Percentiles rank a stretch among this genome's conserved stretches.
These are phyloP conservation scores for Rana temporaria DNA, from an alignment of 2,113 vertebrate species.

Conservation along the genomic window DNA sequence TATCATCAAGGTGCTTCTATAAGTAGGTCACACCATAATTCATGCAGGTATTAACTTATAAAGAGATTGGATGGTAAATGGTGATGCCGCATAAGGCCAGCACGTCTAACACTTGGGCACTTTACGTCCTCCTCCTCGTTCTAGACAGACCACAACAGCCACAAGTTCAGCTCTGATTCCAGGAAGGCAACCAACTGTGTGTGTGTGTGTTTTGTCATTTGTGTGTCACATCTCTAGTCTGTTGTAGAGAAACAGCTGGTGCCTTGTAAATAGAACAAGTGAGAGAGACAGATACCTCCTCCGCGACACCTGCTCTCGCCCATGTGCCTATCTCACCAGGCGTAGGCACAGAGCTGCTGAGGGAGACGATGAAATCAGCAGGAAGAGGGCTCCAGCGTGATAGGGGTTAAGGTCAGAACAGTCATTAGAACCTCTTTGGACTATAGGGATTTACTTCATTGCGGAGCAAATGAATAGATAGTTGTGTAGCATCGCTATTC, in stretches of 20 bases:
- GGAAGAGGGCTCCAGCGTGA: neutral
- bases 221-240: constrained; percentile 48
- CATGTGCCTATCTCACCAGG: neutral
- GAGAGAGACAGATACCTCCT: constrained; percentile 52
- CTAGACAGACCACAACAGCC: neutral
- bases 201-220: constrained; percentile 48
- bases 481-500: too few relatives aligned
- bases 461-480: neutral
- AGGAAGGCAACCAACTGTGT: neutral
- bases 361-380: neutral
- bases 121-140: too few relatives aligned
- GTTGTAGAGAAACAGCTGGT: constrained; percentile 53
- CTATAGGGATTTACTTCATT: neutral
- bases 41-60: too few relatives aligned
- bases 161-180: neutral
- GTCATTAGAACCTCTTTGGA: neutral
- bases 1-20: too few relatives aligned
- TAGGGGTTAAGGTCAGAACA: constrained; percentile 4
- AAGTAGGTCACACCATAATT: too few relatives aligned
- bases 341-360: neutral
- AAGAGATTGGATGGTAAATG: too few relatives aligned
- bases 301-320: constrained; percentile 50
- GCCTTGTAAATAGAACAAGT: constrained; percentile 54
- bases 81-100: too few relatives aligned
- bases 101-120: too few relatives aligned